Percentiles rank a stretch among this genome's conserved stretches.
Conservation (phyloP, 30 jellyfish, hydroid and myxozoan species). For the Aurelia aurita region DNA sequence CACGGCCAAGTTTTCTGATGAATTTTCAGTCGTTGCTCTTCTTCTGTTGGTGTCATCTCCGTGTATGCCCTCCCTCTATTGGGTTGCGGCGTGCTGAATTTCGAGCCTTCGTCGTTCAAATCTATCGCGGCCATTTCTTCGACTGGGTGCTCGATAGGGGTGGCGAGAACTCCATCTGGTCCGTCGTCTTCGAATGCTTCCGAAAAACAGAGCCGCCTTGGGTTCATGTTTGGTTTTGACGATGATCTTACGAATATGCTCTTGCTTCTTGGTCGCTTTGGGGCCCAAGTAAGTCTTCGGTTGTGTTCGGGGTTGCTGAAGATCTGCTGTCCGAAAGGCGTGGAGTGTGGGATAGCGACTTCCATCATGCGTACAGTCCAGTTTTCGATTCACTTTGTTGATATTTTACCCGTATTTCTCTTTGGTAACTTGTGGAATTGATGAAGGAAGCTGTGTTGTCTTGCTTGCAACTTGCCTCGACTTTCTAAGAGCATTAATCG, state of each 20-base stretch:
- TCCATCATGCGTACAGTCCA: neutral
- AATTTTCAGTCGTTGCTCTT: conserved; percentile 28
- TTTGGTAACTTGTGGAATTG: no score
- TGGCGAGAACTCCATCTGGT: conserved; percentile 30
- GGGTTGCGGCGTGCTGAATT: conserved; percentile 18
- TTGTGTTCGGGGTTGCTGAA: conserved; percentile 4
- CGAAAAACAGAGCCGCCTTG: conserved; percentile 51
- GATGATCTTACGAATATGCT: conserved; percentile 36
- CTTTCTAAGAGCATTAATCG: neutral
- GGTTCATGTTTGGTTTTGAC: conserved; percentile 9
- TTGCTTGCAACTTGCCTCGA: no score
- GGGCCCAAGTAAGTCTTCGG: conserved; percentile 63
- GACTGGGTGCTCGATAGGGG: conserved; percentile 39
- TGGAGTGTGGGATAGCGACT: neutral
- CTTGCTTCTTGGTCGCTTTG: conserved; percentile 48
- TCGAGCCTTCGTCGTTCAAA: neutral
- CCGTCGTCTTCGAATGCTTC: conserved; percentile 67
- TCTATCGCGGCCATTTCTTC: conserved; percentile 27
- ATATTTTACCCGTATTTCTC: no score
- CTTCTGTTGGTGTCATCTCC: conserved; percentile 62
- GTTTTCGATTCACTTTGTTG: no score
- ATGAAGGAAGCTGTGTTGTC: no score
- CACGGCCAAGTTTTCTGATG: conserved; percentile 4
- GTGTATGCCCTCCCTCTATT: conserved; percentile 9
- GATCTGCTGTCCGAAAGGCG: conserved; percentile 15